These are phyloP conservation scores for Microcebus tavaratra DNA, from an alignment of 2,113 vertebrate genomes.

Conservation along the genomic window DNA sequence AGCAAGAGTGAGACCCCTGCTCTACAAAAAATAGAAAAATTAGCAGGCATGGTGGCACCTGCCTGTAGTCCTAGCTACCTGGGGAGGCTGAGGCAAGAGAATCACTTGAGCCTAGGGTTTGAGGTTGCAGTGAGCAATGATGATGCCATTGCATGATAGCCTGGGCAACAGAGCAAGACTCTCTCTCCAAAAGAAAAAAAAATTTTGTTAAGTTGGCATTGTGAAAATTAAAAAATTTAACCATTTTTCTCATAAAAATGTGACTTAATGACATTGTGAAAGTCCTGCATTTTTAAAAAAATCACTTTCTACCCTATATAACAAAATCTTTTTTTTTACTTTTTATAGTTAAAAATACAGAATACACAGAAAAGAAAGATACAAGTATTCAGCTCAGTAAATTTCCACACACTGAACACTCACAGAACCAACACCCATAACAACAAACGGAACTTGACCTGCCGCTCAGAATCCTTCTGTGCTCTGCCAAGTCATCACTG, in stretches of 20 bases:
- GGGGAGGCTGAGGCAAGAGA: no score
- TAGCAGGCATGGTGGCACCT: no score
- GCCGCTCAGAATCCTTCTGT: background rate
- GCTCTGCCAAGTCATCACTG: background rate
- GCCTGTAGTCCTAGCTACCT: no score
- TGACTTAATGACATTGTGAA: background rate
- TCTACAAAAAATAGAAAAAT: no score
- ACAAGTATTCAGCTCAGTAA: background rate
- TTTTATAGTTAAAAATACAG: background rate
- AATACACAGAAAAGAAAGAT: background rate
- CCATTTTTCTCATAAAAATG: slow-evolving; percentile 30
- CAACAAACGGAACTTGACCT: background rate
- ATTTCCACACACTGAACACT: background rate
- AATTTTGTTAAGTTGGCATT: background rate
- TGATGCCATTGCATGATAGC: no score
- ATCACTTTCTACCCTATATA: background rate
- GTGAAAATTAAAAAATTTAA: background rate
- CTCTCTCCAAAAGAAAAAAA: no score
- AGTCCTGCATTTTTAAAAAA: background rate
- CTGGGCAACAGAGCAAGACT: no score
- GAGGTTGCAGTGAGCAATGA: no score
- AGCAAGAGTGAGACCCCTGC: no score
- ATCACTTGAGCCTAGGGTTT: no score
- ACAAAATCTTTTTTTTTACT: background rate
- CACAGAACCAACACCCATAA: background rate